Percentiles rank a stretch among this genome's conserved stretches.
Conservation (phyloP, 2,888 invertebrate species). For the Lasioglossum villosulum region DNA sequence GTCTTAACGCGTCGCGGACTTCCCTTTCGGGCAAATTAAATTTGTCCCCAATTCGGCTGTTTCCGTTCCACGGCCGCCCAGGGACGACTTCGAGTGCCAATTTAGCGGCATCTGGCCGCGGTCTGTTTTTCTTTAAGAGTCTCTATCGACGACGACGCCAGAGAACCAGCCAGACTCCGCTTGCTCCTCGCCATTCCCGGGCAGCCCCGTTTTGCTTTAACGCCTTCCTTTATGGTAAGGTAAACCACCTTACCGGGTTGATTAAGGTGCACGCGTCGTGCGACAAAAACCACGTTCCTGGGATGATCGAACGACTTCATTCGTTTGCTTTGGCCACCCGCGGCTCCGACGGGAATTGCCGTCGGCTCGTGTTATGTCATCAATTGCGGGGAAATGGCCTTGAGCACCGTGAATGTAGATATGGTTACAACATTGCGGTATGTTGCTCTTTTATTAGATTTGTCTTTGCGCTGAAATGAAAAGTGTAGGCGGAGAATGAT, state of each 20-base stretch:
- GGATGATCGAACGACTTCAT: slow-evolving; percentile 43
- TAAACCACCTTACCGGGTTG: slow-evolving; percentile 57
- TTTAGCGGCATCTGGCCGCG: slow-evolving; percentile 79
- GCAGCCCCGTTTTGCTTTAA: slow-evolving; percentile 54
- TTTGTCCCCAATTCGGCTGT: slow-evolving; percentile 77
- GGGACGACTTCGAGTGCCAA: slow-evolving; percentile 76
- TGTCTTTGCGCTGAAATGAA: not conserved
- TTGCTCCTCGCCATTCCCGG: slow-evolving; percentile 41
- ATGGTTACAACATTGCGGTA: not conserved
- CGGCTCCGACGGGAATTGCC: not conserved
- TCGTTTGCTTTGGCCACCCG: not conserved
- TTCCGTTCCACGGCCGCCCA: slow-evolving; percentile 70
- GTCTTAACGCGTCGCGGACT: slow-evolving; percentile 32
- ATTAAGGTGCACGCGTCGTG: slow-evolving; percentile 47
- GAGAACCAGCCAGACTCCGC: slow-evolving; percentile 27
- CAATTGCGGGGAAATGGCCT: not conserved
- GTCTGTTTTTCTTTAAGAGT: slow-evolving; percentile 77
- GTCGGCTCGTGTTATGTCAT: not conserved
- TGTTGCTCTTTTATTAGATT: not conserved
- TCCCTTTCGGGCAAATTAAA: slow-evolving; percentile 74
- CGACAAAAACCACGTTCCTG: slow-evolving; percentile 38
- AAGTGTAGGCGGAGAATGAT: not conserved
- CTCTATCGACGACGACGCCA: slow-evolving; percentile 59
- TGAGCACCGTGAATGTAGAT: not conserved
- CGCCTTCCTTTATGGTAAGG: slow-evolving; percentile 63